Evolutionary conservation across 2,888 invertebrate species (phyloP), one percentile per base, ranked within the genome.

Genomic region (Pandemis corylana): DNA sequence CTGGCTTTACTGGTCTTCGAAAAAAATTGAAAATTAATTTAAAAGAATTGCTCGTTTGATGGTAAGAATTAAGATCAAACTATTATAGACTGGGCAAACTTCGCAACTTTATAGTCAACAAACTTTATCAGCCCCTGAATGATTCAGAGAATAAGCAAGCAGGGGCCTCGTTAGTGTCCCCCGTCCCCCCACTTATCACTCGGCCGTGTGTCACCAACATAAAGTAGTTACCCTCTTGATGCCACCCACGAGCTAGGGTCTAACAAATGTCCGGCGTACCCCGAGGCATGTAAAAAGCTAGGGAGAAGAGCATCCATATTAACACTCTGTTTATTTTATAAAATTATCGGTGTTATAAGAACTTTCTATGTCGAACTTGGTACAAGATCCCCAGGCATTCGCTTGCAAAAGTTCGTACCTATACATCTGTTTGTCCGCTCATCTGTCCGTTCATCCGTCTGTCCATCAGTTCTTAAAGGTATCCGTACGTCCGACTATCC

Each of bases 191-290:
- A 66, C 66, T 66, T 66, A 66, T 51, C 66, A 66, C 66, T 28
- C 36, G 49, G 64, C n/a, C 66, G 49, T 51, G 66, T 66, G 66
- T 66, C 66, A 51, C 66, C 51, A 28, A n/a, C 64, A 64, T 36
- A 44, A n/a, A 20, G n/a, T 66, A 28, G n/a, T 66, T 66, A 49
- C 46, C 66, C 66, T 49, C 51, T 64, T 41, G 64, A 64, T 46
- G 64, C 62, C 41, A 61, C 28, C 15, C 28, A 41, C 62, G 59
- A 12, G 12, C 53, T 3, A 56, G 56, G 5, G 20, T 5, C 59
- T 28, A 59, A 59, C 59, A 59, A 59, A 59, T 59, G 28, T 28
- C 59, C 59, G 28, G 0, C 28, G 28, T 2, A 12, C 59, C 28
- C 28, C 2, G 4, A 59, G 59, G 28, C 59, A 28, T 10, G 28